Evolutionary conservation across 2,113 vertebrate species (phyloP), one percentile per base, ranked within the genome.

Genomic region (Cheilinus undulatus): DNA sequence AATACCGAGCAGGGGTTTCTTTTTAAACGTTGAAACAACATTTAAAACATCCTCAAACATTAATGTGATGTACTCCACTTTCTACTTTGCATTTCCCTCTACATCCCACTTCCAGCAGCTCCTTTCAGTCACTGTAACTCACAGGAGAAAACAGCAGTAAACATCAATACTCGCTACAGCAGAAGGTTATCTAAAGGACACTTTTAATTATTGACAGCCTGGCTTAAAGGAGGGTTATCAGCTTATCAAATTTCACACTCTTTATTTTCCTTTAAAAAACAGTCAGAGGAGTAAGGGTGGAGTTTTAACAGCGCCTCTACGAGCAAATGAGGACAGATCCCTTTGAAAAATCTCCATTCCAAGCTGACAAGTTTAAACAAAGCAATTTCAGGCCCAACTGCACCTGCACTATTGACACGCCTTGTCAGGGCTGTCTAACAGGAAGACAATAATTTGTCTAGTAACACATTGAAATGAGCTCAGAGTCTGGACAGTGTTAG

Each of bases 401-500:
- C 93, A 93, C 89, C 90, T 92, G 90, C 90, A 84, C 72, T 75
- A 83, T 72, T 83, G 74, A 83, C 76, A 40, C 49, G 63, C 59
- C 74, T 84, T 50, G 45, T 76, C 83, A 42, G 69, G 84, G 62
- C 62, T 63, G 82, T 90, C 89, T 68, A 73, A 76, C 76, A 89
- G 91, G 92, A 93, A 93, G 89, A 90, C 86, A 91, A 92, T 91
- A 73, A 93, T 94, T 92, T 94, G 92, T 94, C 87, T 87, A 28
- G 64, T 90, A 89, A 90, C 83, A 80, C n/a, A 59, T 82, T 87
- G 86, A 91, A 92, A 91, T 77, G 82, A 89, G 85, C 83, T 85
- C 67, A 59, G 52, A 70, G 86, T 86, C 79, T 86, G 75, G 69
- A 56, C 3, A 45, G 52, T 38, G 50, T 26, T 8, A 56, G 76